Base-by-base conservation (phyloP, 2,797 vertebrate genomes). In the Takifugu ocellatus region DNA sequence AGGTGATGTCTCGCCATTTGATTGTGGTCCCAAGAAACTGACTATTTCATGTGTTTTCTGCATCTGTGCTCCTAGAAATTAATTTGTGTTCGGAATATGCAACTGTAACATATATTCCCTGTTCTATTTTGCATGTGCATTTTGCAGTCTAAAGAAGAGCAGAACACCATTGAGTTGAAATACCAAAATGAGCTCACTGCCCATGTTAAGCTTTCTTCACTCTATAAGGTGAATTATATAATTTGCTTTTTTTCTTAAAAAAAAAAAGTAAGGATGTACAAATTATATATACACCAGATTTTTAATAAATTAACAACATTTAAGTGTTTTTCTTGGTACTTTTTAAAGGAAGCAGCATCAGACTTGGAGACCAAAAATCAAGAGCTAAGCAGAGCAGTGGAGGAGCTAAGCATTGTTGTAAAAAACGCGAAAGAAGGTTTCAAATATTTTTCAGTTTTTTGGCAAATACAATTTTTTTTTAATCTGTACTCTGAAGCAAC, bases 171-270 rank as follows among this genome's bases (percentile, higher is more conserved):
- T 93, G 97, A 98, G 79, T 95, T 97, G 67, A 96, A 95, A 84
- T 98, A 96, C 72, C 92, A 93, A 58, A 97, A 92, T 74, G 96
- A 99, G 66, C 88, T 98, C 66, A 98, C 94, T 52, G 95, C 96
- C 31, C 94, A 97, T 51, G 83, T 95, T 36, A 96, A 96, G 64
- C 89, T 99, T 24, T 95, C 94, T 55, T 96, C 95, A 36, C 90
- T 99, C 0, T 98, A 99, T 77, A 98, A 99, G 93, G 97, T 97
- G 74, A 79, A 77, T 29, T 21, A 21, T 7, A 29, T 29, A 29
- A 29, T 29, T 29, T 5, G 8, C 6, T 12, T 5, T 45, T 5
- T 0, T 24, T 6, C 24, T 16, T 2, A 21, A 21, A 21, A 21
- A 21, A 21, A 21, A 21, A 21, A 21, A 21, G 21, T 21, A 21